Conservation (phyloP, 2,888 invertebrate species). For the Agrotis segetum region DNA sequence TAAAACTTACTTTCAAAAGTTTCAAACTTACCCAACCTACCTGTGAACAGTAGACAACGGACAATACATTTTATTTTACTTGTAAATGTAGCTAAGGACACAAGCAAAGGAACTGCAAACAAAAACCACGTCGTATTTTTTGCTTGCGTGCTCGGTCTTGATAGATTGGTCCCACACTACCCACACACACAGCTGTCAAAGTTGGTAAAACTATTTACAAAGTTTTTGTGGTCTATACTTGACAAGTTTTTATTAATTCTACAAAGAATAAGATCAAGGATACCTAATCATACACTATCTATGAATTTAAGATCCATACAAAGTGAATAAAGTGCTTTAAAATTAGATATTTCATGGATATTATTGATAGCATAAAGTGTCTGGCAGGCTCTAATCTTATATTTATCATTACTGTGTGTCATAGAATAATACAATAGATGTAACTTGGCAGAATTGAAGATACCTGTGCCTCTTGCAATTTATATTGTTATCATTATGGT, state of each 20-base stretch:
- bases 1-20: slow-evolving; percentile 79
- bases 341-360: slow-evolving; percentile 35
- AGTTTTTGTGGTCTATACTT: slow-evolving; percentile 40
- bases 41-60: slow-evolving; percentile 23
- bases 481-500: slow-evolving; percentile 50
- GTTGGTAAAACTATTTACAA: slow-evolving; percentile 46
- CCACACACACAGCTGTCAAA: slow-evolving; percentile 46
- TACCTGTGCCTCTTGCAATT: slow-evolving; percentile 50
- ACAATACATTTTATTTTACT: slow-evolving; percentile 50
- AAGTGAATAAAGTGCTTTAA: slow-evolving; percentile 9
- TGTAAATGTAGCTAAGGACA: slow-evolving; percentile 37
- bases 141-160: slow-evolving; percentile 45
- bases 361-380: slow-evolving; percentile 28
- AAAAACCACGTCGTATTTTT: slow-evolving; percentile 54
- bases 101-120: slow-evolving; percentile 50
- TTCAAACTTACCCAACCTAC: slow-evolving; percentile 44
- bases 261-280: slow-evolving; percentile 28
- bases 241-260: slow-evolving; percentile 13
- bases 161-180: slow-evolving; percentile 53
- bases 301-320: neutral
- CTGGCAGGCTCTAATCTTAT: slow-evolving; percentile 41
- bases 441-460: slow-evolving; percentile 58
- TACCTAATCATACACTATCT: slow-evolving; percentile 14
- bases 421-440: slow-evolving; percentile 52
- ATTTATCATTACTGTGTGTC: slow-evolving; percentile 50